phyloP scores from a whole-genome alignment of 2,113 vertebrate genomes.

The Cairina moschata region DNA sequence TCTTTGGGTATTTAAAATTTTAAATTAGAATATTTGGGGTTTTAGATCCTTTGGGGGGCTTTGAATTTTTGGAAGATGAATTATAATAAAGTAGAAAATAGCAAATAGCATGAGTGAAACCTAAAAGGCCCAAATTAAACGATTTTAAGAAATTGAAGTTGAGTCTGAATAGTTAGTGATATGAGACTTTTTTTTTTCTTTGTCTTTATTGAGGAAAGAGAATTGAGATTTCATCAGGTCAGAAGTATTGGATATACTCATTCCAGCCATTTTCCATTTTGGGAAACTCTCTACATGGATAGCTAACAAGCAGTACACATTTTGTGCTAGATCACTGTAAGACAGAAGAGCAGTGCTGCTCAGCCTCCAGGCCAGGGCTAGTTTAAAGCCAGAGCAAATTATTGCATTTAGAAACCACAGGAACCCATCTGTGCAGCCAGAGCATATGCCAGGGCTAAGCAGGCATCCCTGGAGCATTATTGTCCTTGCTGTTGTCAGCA shows the following conservation, averaged over 20 bases:
- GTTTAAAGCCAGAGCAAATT: background rate
- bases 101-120: background rate
- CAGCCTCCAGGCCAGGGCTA: background rate
- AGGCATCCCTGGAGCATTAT: background rate
- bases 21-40: background rate
- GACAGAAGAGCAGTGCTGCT: background rate
- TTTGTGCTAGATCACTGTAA: background rate
- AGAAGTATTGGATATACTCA: background rate
- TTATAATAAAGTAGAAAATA: background rate
- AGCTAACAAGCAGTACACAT: background rate
- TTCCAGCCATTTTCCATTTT: background rate
- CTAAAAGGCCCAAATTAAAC: background rate
- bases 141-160: fast-evolving
- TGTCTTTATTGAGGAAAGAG: background rate
- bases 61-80: background rate
- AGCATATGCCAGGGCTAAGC: background rate
- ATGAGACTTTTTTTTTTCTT: background rate
- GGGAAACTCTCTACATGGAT: background rate
- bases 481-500: fast-evolving
- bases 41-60: background rate
- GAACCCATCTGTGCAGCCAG: background rate
- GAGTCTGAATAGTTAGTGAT: background rate
- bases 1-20: background rate
- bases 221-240: background rate
- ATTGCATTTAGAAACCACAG: fast-evolving